Conservation (phyloP, 2,113 vertebrate species). For the Jaculus jaculus region DNA sequence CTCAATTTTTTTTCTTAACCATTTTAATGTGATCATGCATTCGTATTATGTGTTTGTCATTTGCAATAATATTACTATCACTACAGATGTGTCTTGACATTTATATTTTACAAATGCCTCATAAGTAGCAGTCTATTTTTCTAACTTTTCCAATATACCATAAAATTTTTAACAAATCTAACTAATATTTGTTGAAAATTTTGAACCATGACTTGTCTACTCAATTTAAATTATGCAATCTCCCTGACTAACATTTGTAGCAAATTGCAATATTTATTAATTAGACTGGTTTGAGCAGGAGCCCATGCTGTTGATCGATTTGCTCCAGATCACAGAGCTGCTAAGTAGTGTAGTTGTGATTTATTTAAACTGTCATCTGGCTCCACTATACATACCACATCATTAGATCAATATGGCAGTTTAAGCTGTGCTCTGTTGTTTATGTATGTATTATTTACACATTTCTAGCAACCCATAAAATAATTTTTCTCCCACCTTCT, state of each 20-base stretch:
- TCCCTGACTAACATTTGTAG: slow-evolving; percentile 24
- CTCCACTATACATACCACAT: background rate
- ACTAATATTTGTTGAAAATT: background rate
- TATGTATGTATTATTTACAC: background rate
- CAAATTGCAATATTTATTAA: background rate
- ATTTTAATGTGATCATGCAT: background rate
- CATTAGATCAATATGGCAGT: background rate
- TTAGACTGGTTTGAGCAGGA: background rate
- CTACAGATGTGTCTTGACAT: too few species aligned
- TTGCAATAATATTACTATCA: too few species aligned
- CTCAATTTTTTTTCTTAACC: background rate
- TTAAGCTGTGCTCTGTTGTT: background rate
- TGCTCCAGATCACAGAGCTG: background rate
- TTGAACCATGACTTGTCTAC: background rate
- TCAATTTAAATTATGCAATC: background rate
- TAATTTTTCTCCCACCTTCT: background rate
- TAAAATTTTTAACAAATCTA: background rate
- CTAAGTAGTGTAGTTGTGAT: background rate
- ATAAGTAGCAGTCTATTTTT: background rate
- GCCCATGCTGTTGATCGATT: background rate
- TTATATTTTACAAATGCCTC: background rate
- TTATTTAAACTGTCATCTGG: slow-evolving; percentile 1
- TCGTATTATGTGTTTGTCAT: background rate
- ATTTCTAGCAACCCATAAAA: background rate
- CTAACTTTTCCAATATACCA: background rate